These are phyloP conservation scores for Bujurquina vittata DNA, from an alignment of 2,113 vertebrate species.

Conservation along the genomic window DNA sequence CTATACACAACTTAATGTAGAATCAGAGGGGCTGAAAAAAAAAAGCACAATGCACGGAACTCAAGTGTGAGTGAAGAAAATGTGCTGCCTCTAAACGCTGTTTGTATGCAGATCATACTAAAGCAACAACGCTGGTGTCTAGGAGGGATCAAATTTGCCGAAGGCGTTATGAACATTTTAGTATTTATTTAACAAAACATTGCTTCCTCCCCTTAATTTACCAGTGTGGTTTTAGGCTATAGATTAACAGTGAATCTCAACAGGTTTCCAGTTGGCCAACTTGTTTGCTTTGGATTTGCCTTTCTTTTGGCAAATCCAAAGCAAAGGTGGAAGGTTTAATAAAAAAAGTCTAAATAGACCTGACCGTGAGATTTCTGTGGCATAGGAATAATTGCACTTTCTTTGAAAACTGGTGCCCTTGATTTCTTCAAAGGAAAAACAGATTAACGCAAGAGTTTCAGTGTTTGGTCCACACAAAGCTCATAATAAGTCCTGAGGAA, in stretches of 20 bases:
- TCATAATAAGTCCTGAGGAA: conserved; percentile 29
- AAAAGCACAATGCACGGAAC: too few species aligned
- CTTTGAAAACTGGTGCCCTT: conserved; percentile 29
- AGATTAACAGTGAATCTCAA: conserved; percentile 32
- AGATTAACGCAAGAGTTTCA: conserved; percentile 9
- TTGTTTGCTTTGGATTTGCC: conserved; percentile 35
- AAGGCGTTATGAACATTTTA: not conserved
- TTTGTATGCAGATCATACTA: not conserved
- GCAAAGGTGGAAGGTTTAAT: not conserved
- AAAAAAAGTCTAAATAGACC: not conserved
- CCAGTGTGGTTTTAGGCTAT: not conserved
- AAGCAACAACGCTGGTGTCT: not conserved
- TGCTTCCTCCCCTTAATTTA: not conserved
- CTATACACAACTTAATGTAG: not conserved
- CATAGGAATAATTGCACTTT: not conserved
- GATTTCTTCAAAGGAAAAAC: conserved; percentile 35
- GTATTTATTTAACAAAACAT: not conserved
- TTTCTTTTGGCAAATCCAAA: not conserved
- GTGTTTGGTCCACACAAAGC: conserved; percentile 14
- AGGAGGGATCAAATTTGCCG: not conserved
- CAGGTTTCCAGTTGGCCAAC: conserved; percentile 34
- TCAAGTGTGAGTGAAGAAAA: not conserved
- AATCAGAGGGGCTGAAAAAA: not conserved
- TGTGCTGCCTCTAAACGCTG: not conserved
- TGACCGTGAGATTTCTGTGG: not conserved